These are phyloP conservation scores for Amphimallon solstitiale DNA, from an alignment of 2,888 invertebrate species.

Conservation along the genomic window DNA sequence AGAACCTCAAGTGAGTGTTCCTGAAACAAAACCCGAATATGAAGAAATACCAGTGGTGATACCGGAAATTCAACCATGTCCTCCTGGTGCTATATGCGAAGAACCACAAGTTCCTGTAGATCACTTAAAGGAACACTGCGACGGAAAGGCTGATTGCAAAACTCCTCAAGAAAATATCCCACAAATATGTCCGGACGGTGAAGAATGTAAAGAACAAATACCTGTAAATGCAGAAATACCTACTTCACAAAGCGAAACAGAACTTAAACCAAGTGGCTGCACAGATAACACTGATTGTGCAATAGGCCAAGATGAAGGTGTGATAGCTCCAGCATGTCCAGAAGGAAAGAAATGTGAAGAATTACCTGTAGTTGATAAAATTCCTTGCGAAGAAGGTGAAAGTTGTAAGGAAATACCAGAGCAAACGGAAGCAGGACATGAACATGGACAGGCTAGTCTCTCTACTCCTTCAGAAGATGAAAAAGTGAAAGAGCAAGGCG, in stretches of 20 bases:
- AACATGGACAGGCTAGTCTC: not conserved
- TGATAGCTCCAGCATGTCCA: not conserved
- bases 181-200: not conserved
- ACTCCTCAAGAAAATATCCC: slow-evolving; percentile 11
- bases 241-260: slow-evolving; percentile 34
- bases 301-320: not conserved
- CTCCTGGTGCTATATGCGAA: slow-evolving; percentile 35
- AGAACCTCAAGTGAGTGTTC: slow-evolving; percentile 15
- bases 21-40: not conserved
- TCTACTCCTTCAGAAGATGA: not conserved
- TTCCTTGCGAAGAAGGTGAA: slow-evolving; percentile 1
- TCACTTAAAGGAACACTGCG: not conserved
- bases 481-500: not conserved
- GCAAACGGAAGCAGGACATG: not conserved
- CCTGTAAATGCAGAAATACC: not conserved
- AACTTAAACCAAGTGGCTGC: slow-evolving; percentile 10
- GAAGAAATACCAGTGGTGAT: slow-evolving; percentile 25
- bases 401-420: not conserved
- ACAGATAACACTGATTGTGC: slow-evolving; percentile 19
- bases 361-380: not conserved
- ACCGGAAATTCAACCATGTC: slow-evolving; percentile 26
- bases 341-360: slow-evolving; percentile 7
- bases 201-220: not conserved
- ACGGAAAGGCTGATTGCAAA: slow-evolving; percentile 4
- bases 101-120: slow-evolving; percentile 40